These are phyloP conservation scores for Auanema sp. DNA, from an alignment of 2,888 invertebrate genomes.

Conservation along the genomic window DNA sequence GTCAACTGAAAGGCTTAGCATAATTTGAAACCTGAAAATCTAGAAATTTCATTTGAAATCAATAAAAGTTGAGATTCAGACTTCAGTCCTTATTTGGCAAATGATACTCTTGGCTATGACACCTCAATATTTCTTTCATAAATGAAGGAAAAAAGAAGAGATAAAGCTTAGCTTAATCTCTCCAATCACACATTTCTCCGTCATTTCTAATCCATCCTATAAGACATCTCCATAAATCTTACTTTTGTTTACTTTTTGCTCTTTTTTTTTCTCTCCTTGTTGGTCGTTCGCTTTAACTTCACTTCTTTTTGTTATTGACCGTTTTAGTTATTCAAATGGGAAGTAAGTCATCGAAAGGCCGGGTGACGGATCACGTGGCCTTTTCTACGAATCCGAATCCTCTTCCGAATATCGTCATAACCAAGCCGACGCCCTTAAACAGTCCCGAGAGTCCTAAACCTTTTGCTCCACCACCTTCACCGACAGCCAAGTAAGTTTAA, in stretches of 20 bases:
- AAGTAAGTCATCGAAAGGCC: slow-evolving; percentile 36
- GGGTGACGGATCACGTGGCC: slow-evolving; percentile 34
- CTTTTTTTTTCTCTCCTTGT: background rate
- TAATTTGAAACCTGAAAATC: no score
- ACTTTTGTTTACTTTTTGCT: slow-evolving; percentile 6
- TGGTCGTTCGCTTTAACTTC: background rate
- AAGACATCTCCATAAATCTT: no score
- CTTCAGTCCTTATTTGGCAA: no score
- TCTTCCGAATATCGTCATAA: slow-evolving; percentile 22
- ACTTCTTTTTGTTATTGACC: slow-evolving; percentile 7
- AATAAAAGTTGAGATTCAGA: no score
- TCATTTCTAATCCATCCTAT: no score
- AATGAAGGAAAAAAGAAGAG: no score
- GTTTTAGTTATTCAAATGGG: slow-evolving; percentile 23
- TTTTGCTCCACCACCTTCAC: slow-evolving; percentile 14
- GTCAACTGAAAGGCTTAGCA: no score
- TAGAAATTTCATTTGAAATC: no score
- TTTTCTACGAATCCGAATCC: slow-evolving; percentile 18
- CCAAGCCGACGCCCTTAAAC: slow-evolving; percentile 16
- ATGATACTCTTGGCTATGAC: no score
- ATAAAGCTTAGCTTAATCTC: no score
- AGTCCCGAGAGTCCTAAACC: slow-evolving; percentile 13
- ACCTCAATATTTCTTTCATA: no score
- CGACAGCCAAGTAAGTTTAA: background rate
- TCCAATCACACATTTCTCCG: no score